phyloP scores from a whole-genome alignment of 2,797 vertebrate species.

The Acomys russatus region DNA sequence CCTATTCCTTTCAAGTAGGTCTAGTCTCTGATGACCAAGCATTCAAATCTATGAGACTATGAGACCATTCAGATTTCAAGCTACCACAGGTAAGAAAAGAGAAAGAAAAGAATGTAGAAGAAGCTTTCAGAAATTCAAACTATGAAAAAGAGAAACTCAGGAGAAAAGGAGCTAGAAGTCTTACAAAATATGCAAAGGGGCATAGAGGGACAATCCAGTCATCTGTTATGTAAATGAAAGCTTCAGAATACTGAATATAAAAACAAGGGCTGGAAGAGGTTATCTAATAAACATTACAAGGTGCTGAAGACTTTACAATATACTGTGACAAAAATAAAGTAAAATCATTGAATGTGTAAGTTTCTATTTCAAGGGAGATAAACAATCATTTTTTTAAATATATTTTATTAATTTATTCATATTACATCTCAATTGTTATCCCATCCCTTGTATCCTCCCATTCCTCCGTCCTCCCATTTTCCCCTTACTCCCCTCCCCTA shows the following conservation, averaged over 20 bases:
- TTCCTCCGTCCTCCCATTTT: too few relatives aligned
- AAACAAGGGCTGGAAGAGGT: background rate
- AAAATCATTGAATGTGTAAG: background rate
- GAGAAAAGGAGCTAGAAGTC: background rate
- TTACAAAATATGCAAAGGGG: background rate
- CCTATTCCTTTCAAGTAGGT: background rate
- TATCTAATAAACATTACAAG: background rate
- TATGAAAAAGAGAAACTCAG: background rate
- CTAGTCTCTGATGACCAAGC: background rate
- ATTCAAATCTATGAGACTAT: background rate
- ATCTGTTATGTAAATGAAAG: background rate
- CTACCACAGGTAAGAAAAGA: background rate
- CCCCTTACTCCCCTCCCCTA: too few relatives aligned
- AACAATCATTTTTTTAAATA: too few relatives aligned
- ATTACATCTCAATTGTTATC: too few relatives aligned
- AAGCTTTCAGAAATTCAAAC: background rate
- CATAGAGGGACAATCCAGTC: background rate
- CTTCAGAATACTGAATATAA: background rate
- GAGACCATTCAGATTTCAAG: background rate
- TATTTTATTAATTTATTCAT: too few relatives aligned
- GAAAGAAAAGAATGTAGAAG: background rate
- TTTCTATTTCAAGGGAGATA: conserved; percentile 11
- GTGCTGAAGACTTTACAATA: background rate
- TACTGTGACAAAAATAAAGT: background rate
- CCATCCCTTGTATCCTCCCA: too few relatives aligned